Evolutionary conservation across 2,888 invertebrate genomes (phyloP), one percentile per base, ranked within the genome.

Genomic region (Calameuta pallipes): DNA sequence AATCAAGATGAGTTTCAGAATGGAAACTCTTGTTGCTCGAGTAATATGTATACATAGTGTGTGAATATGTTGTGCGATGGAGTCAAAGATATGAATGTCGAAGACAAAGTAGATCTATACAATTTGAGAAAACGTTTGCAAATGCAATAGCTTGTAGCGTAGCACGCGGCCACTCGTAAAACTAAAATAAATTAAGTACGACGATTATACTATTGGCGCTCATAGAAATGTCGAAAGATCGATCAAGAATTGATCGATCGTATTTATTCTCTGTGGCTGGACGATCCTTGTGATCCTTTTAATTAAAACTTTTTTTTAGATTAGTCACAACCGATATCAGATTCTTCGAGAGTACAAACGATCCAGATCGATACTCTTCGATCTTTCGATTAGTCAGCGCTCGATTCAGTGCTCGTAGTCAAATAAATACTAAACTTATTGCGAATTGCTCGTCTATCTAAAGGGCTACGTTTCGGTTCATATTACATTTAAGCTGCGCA

Each of bases 101-200:
- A 56, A 56, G 56, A 56, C 56, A 56, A 56, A 56, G 56, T 56
- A 56, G 56, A 56, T 56, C 56, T 56, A 56, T 56, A 56, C 56
- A 56, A 56, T 56, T 56, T 23, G 56, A 56, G 6, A 56, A 23
- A 56, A 56, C 56, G 23, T 23, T 56, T 56, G 56, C 56, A 56
- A 56, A 56, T 56, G 56, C 56, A 56, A 30, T 31, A 71, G 31
- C 71, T 31, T 33, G 31, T 56, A 9, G 56, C 56, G 23, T 23
- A 71, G 71, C 31, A 71, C 71, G 71, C 15, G 31, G 71, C 71
- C 71, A 56, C 56, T 56, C 71, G 71, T 71, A 71, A 71, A 71
- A 71, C 71, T 74, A 87, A 83, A 89, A 89, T 89, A 88, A 89
- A 89, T 89, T 90, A 89, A 89, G 89, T 89, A 89, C 89, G 85